Base-by-base conservation (phyloP, 2,888 invertebrate species). In the Synanthedon myopaeformis region DNA sequence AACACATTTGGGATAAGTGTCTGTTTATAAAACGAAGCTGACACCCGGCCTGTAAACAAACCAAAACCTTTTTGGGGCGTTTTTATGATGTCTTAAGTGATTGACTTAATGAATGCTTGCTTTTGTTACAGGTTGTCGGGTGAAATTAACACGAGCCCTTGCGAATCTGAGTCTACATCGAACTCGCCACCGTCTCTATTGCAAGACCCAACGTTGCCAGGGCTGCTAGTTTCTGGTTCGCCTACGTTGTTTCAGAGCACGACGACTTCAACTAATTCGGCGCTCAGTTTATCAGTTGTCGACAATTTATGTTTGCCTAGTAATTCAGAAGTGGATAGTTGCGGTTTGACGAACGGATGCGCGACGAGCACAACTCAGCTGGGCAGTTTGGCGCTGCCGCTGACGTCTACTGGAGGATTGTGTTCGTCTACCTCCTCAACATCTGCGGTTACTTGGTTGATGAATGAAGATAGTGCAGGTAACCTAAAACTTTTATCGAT, bases 101-200 rank as follows among this genome's bases (percentile, higher is more conserved):
- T 14, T 35, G n/a, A 42, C 13, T 42, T 42, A 42, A 42, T 42
- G 42, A 5, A 42, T n/a, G 35, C 3, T 45, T 14, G n/a, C 4
- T 14, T 13, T 35, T 51, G 41, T 78, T 77, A 1, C 78, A 88
- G 88, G 72, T 66, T 88, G 64, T 85, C 88, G 60, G 75, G 76
- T 58, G 87, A 86, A 68, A 70, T 81, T 79, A 83, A 86, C 77
- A 66, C 85, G 63, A 86, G 91, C 64, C 91, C 91, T 8, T 89
- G 89, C 74, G 90, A 90, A 72, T 90, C 90, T 28, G 90, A 90
- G 65, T 91, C 90, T 17, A 90, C 90, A 10, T 91, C 91, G 58
- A 89, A 90, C 61, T 90, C 91, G 6, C 91, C 91, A 35, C 83
- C 81, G 51, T 82, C 83, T 14, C 61, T 85, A 41, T 79, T 86